Base-by-base conservation (phyloP, 2,113 vertebrate genomes). In the Alouatta palliata region DNA sequence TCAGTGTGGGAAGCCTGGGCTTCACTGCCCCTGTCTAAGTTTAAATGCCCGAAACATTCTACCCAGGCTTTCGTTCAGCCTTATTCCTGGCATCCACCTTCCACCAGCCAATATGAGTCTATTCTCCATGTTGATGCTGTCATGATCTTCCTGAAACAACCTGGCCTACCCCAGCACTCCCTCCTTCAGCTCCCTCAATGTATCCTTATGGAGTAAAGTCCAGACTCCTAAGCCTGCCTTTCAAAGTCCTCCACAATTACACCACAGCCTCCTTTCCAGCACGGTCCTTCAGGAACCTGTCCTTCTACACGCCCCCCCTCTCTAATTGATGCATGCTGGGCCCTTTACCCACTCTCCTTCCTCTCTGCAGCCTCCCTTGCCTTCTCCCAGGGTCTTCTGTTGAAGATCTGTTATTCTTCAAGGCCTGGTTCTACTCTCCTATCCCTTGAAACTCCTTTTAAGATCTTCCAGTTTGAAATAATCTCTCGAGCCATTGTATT, bases 141-240 rank as follows among this genome's bases (percentile, higher is more conserved):
- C 1, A 7, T 8, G 32, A 91, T 40, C 85, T 86, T 93, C 49
- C 54, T 52, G 87, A 79, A 64, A 66, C 86, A 71, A 14, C 56
- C 11, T 47, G 35, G 56, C 32, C 71, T 0, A 0, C 10, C 8
- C 1, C 1, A 25, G 25, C 6, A 4, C n/a, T 8, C 37, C 52
- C 1, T 64, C 86, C 85, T 71, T 56, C 64, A 32, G 16, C 19
- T 35, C 81, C 75, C 12, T 79, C 8, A 20, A 1, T 25, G 43
- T 54, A 10, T 45, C 73, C 47, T 75, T 40, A 9, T 0, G 43
- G 87, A 86, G n/a, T 12, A 3, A 64, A 81, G 71, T 47, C n/a
- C 49, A 79, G 7, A 0, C 32, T 49, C 40, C 49, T 40, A 47
- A 75, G 8, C 47, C 75, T 61, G n/a, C 23, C 30, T 64, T 70